Evolutionary conservation across 2,888 invertebrate species (phyloP), one percentile per base, ranked within the genome.

Genomic region (Phaonia tiefii): DNA sequence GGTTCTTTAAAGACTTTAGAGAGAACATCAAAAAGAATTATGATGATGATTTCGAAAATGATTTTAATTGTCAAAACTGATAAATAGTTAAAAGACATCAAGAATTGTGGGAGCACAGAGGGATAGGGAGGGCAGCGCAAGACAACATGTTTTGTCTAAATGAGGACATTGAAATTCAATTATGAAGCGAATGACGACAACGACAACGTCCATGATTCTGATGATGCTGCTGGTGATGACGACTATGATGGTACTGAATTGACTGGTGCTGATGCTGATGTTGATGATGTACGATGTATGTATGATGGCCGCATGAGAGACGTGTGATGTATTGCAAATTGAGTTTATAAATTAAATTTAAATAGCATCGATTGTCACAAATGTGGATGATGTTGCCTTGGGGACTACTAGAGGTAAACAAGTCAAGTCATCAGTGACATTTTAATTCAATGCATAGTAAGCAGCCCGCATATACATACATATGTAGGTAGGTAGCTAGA

Each of bases 61-160:
- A 75, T 44, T 75, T 79, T 72, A 75, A 79, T 79, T 71, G 66
- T 15, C 56, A 58, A 66, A 15, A 66, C 51, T 75, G 75, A 60
- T 71, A 60, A 72, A 67, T 63, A 26, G 22, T 51, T 51, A 42
- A 63, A 65, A n/a, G 25, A n/a, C 25, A n/a, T 58, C 26, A 31
- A 31, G 8, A 3, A 31, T 31, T 31, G 8, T 31, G 31, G 31
- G 31, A 31, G 31, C n/a, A n/a, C n/a, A n/a, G n/a, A n/a, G 31
- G 31, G 31, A 8, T 31, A 31, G 31, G 31, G 31, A 31, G 8
- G 3, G 31, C 31, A 8, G 31, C 8, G 31, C 3, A 31, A 8
- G 31, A 51, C 20, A 54, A 54, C 13, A 15, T 69, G 54, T 46
- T 65, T 65, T 49, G 25, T 46, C 26, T 66, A 72, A 67, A 63